phyloP scores from a whole-genome alignment of 1,140 invertebrate genomes.

The Platyura marginata region DNA sequence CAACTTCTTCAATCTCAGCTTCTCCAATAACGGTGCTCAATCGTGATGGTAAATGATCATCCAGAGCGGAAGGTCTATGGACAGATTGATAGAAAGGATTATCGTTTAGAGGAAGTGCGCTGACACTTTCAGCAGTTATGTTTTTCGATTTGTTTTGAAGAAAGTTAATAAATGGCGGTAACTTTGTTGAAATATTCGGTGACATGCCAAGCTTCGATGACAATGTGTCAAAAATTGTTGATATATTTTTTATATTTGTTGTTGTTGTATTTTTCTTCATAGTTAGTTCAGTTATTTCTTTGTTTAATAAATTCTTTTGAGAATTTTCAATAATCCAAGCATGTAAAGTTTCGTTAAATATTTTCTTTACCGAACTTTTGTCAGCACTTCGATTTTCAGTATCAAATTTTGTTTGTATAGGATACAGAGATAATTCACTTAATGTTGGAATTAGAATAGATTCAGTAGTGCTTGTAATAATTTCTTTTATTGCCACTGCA shows the following conservation, averaged over 20 bases:
- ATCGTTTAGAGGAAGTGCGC: not conserved
- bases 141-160: slow-evolving; percentile 20
- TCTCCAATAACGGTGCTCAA: slow-evolving; percentile 8
- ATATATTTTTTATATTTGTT: slow-evolving; percentile 22
- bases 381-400: too few relatives aligned
- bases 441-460: too few relatives aligned
- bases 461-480: too few relatives aligned
- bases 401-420: slow-evolving; percentile 22
- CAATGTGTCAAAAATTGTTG: slow-evolving; percentile 21
- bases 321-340: slow-evolving; percentile 23
- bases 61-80: not conserved
- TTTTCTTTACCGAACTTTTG: slow-evolving; percentile 15
- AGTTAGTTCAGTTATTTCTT: slow-evolving; percentile 5
- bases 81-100: not conserved
- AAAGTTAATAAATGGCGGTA: slow-evolving; percentile 14
- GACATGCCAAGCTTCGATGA: slow-evolving; percentile 23
- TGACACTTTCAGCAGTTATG: not conserved
- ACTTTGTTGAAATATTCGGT: slow-evolving; percentile 14
- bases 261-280: slow-evolving; percentile 18
- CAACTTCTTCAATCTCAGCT: slow-evolving; percentile 21
- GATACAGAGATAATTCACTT: too few relatives aligned
- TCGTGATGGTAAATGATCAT: not conserved
- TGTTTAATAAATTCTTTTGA: slow-evolving; percentile 1
- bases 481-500: too few relatives aligned
- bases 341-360: slow-evolving; percentile 22